These are phyloP conservation scores for Phylloscopus trochiloides DNA, from an alignment of 2,113 vertebrate genomes.

Conservation along the genomic window DNA sequence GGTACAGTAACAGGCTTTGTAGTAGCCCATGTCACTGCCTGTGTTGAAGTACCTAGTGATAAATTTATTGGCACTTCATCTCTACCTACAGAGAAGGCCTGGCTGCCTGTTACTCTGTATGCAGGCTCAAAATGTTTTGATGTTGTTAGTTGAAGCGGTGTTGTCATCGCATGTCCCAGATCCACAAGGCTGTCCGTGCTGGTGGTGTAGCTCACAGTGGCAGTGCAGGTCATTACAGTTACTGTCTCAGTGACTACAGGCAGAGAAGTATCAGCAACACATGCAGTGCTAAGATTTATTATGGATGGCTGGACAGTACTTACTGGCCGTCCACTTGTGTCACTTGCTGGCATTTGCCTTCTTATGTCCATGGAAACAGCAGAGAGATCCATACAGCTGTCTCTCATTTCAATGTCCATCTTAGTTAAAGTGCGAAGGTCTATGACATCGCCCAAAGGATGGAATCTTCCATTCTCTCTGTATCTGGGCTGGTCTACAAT, in stretches of 20 bases:
- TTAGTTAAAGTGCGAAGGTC: slow-evolving; percentile 89
- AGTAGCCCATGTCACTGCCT: slow-evolving; percentile 53
- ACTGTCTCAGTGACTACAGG: slow-evolving; percentile 79
- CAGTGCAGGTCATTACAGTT: slow-evolving; percentile 81
- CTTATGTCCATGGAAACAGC: slow-evolving; percentile 76
- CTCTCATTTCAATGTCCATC: slow-evolving; percentile 77
- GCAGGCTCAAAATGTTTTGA: slow-evolving; percentile 83
- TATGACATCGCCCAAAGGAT: slow-evolving; percentile 84
- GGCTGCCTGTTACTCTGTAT: slow-evolving; percentile 74
- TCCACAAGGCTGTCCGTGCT: slow-evolving; percentile 83
- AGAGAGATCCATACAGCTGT: slow-evolving; percentile 82
- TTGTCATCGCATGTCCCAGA: slow-evolving; percentile 75
- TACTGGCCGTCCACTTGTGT: slow-evolving; percentile 77
- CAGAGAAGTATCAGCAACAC: slow-evolving; percentile 75
- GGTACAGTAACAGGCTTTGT: slow-evolving; percentile 74
- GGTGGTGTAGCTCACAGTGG: slow-evolving; percentile 77
- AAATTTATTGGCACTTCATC: slow-evolving; percentile 92
- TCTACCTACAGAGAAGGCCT: slow-evolving; percentile 63
- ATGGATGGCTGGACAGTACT: slow-evolving; percentile 90
- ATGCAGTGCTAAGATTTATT: slow-evolving; percentile 87
- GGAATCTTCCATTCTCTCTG: slow-evolving; percentile 82
- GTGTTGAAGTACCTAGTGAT: slow-evolving; percentile 78
- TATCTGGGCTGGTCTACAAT: slow-evolving; percentile 69
- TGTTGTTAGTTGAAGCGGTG: slow-evolving; percentile 85
- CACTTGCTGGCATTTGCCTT: slow-evolving; percentile 76